phyloP scores from a whole-genome alignment of 2,797 vertebrate species.

The Pseudomugil gertrudae region DNA sequence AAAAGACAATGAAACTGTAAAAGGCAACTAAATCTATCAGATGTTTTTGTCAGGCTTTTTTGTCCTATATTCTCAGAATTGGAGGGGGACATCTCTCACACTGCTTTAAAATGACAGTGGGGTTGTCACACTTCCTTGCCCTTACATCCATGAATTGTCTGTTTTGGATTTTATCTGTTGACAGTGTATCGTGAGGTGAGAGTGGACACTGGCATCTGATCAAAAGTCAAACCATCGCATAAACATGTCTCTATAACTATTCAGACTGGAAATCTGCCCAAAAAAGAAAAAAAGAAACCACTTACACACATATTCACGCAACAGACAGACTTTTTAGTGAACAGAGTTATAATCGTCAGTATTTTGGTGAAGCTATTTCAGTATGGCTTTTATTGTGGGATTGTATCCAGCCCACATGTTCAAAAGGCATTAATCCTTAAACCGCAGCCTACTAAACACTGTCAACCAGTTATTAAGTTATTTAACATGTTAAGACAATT shows the following conservation, averaged over 20 bases:
- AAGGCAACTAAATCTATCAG: constrained; percentile 50
- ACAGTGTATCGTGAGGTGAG: constrained; percentile 45
- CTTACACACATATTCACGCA: background rate
- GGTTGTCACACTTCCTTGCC: constrained; percentile 26
- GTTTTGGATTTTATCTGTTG: constrained; percentile 43
- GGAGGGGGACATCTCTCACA: constrained; percentile 17
- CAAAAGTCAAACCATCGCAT: constrained; percentile 26
- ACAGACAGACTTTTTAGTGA: background rate
- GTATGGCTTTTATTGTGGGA: background rate
- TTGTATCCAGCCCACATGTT: background rate
- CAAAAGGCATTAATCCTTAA: background rate
- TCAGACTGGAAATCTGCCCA: constrained; percentile 15
- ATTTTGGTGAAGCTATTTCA: constrained; percentile 4
- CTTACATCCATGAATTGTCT: constrained; percentile 78
- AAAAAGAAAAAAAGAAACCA: too few relatives aligned
- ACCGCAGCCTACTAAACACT: background rate
- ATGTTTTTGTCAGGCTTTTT: constrained; percentile 47
- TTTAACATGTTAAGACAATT: too few relatives aligned
- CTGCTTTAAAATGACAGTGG: constrained; percentile 14
- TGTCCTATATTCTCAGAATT: constrained; percentile 37
- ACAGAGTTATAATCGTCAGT: background rate
- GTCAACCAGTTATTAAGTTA: too few relatives aligned
- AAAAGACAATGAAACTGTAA: constrained; percentile 60
- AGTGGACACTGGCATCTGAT: constrained; percentile 28
- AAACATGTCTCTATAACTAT: constrained; percentile 31